These are phyloP conservation scores for Ephestia elutella DNA, from an alignment of 1,140 invertebrate genomes.

Conservation along the genomic window DNA sequence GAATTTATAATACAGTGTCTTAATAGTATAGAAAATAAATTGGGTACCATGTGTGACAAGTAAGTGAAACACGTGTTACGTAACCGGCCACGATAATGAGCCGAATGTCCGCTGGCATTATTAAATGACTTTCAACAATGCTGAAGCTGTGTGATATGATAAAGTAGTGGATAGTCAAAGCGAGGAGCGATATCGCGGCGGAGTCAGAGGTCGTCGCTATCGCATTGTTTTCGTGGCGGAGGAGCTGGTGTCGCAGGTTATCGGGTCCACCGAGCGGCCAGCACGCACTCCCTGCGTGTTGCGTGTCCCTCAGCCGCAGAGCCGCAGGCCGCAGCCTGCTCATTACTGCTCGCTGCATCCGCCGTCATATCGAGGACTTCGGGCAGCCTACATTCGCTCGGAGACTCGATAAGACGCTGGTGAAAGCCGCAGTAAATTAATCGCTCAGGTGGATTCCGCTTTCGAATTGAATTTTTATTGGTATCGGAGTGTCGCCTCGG, in stretches of 20 bases:
- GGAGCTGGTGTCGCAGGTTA: not conserved
- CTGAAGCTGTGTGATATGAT: constrained; percentile 7
- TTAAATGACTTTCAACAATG: constrained; percentile 15
- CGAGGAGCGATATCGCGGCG: not conserved
- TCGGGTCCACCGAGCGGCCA: not conserved
- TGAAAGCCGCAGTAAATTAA: constrained; percentile 55
- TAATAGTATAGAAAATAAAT: not conserved
- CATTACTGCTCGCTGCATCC: constrained; percentile 9
- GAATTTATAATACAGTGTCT: constrained; percentile 15
- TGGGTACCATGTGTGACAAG: not conserved
- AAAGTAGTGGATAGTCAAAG: not conserved
- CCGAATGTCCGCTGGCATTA: not conserved
- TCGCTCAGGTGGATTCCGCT: constrained; percentile 60
- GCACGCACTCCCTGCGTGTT: not conserved
- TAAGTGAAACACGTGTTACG: not conserved
- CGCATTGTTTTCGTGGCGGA: not conserved
- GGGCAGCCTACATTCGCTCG: constrained; percentile 1
- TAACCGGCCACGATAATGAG: not conserved
- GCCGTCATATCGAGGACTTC: constrained; percentile 10
- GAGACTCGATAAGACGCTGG: constrained; percentile 27
- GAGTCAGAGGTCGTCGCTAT: constrained; percentile 7
- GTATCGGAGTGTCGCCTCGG: constrained; percentile 43
- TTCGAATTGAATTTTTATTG: constrained; percentile 66
- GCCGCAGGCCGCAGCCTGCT: not conserved
- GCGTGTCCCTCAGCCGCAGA: too few species aligned